A percentile compares a stretch with the other conserved stretches of the same genome.
Conservation (phyloP, 2,888 invertebrate genomes). For the Apodemia zela region DNA sequence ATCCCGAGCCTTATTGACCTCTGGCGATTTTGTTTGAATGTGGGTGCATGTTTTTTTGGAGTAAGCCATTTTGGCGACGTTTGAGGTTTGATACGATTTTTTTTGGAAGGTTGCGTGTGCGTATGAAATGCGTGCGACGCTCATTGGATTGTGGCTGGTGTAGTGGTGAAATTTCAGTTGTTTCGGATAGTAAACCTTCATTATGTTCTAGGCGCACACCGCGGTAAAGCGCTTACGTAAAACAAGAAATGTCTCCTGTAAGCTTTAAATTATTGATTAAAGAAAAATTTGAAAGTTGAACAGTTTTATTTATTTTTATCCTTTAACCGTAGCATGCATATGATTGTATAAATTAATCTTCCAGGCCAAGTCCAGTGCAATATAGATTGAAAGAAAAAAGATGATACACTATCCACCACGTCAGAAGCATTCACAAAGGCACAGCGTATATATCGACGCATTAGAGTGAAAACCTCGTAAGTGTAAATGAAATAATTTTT, state of each 20-base stretch:
- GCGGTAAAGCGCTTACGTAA: conserved; percentile 36
- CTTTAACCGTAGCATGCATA: too few species aligned
- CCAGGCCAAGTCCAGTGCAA: too few species aligned
- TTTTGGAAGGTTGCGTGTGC: conserved; percentile 9
- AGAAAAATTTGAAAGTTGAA: conserved; percentile 70
- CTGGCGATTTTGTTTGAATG: conserved; percentile 26
- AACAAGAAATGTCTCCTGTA: conserved; percentile 67
- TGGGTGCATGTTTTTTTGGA: neutral
- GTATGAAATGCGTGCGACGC: conserved; percentile 20
- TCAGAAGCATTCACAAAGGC: too few species aligned
- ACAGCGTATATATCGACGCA: too few species aligned
- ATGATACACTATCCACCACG: too few species aligned
- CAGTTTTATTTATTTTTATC: conserved; percentile 49
- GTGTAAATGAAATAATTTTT: too few species aligned
- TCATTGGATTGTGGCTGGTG: conserved; percentile 35
- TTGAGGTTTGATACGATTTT: conserved; percentile 19
- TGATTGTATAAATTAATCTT: too few species aligned
- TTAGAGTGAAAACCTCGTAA: too few species aligned
- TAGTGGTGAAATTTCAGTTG: conserved; percentile 54
- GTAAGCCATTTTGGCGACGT: conserved; percentile 9
- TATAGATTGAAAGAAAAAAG: too few species aligned
- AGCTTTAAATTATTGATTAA: conserved; percentile 80
- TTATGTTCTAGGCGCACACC: conserved; percentile 33
- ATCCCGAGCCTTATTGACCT: conserved; percentile 19
- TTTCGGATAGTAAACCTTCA: conserved; percentile 30